Conservation (phyloP, 1,140 invertebrate species). For the Ostrea denselamellosa region DNA sequence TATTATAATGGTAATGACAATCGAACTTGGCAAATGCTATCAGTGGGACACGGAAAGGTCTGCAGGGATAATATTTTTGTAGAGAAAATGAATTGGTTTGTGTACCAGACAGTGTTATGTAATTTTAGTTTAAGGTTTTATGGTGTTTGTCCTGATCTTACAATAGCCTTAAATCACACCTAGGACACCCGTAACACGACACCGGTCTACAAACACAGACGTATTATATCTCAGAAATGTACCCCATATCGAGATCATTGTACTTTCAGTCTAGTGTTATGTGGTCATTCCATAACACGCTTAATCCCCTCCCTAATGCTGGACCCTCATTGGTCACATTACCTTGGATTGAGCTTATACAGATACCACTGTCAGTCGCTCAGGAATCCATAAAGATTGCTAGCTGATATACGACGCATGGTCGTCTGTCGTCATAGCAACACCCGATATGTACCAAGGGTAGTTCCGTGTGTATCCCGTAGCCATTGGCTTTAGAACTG, state of each 20-base stretch:
- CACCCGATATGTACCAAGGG: slow-evolving; percentile 19
- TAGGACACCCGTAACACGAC: slow-evolving; percentile 22
- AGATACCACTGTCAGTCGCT: neutral
- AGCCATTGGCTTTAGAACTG: slow-evolving; percentile 26
- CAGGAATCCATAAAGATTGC: neutral
- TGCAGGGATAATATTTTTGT: neutral
- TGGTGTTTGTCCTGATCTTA: slow-evolving; percentile 29
- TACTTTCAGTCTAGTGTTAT: neutral
- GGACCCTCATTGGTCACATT: neutral
- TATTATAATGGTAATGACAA: slow-evolving; percentile 23
- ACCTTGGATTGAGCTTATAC: neutral
- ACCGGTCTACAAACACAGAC: slow-evolving; percentile 34
- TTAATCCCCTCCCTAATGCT: neutral
- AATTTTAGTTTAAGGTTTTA: slow-evolving; percentile 31
- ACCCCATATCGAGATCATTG: neutral
- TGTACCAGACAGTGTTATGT: slow-evolving; percentile 29
- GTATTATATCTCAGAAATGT: neutral
- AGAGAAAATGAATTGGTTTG: neutral
- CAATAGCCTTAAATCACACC: slow-evolving; percentile 39
- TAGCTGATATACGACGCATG: slow-evolving; percentile 24
- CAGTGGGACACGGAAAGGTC: neutral
- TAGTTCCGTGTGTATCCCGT: slow-evolving; percentile 25
- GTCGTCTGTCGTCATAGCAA: slow-evolving; percentile 31
- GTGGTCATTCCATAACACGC: neutral
- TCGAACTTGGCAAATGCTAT: slow-evolving; percentile 22